Evolutionary conservation across 2,888 invertebrate genomes (phyloP).

Genomic region (Nemotelus pantherinus): DNA sequence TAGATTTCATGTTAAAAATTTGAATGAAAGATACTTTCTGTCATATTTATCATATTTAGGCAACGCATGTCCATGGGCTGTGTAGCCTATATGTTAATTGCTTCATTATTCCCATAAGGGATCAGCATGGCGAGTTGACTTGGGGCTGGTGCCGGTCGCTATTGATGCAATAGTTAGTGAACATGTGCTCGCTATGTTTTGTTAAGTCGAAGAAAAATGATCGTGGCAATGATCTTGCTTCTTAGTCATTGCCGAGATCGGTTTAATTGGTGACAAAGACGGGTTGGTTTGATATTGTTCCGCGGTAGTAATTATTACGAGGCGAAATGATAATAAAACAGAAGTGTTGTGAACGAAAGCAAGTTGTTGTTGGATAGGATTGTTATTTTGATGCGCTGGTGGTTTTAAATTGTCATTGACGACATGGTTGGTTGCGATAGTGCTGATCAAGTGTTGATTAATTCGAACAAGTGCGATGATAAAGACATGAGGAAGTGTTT

Average conservation of each 20-base stretch:
- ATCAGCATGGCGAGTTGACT: neutral
- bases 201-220: slow-evolving; percentile 15
- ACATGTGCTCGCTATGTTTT: slow-evolving; percentile 42
- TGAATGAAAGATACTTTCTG: slow-evolving; percentile 2
- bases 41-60: slow-evolving; percentile 6
- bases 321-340: slow-evolving; percentile 13
- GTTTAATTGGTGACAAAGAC: slow-evolving; percentile 33
- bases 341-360: neutral
- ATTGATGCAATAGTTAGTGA: slow-evolving; percentile 15
- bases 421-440: neutral
- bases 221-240: neutral
- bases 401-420: neutral
- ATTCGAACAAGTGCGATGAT: slow-evolving; percentile 27
- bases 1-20: too few species aligned
- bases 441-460: slow-evolving; percentile 22
- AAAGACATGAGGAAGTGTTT: neutral
- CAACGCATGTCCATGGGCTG: neutral
- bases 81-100: slow-evolving; percentile 16
- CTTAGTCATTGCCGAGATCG: neutral
- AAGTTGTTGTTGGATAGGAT: neutral
- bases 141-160: neutral
- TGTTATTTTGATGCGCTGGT: neutral
- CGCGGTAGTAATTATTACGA: slow-evolving; percentile 20
- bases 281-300: slow-evolving; percentile 26
- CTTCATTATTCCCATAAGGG: neutral